These are phyloP conservation scores for Anthopleura xanthogrammica DNA, from an alignment of 92 coral and sea anemone species.

Conservation along the genomic window DNA sequence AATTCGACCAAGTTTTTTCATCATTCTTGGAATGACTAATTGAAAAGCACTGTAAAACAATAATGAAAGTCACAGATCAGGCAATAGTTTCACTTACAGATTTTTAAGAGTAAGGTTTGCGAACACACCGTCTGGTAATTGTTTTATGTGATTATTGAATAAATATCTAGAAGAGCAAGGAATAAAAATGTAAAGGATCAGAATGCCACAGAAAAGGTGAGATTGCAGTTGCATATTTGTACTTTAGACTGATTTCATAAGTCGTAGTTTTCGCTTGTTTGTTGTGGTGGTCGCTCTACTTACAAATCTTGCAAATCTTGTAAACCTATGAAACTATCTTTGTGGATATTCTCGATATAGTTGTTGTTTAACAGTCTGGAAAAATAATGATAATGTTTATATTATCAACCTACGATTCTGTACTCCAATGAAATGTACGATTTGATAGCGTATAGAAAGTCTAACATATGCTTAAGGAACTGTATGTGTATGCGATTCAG, in stretches of 20 bases:
- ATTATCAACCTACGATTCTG: too few species aligned
- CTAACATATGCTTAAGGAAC: too few species aligned
- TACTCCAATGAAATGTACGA: too few species aligned
- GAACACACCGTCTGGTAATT: slow-evolving; percentile 4
- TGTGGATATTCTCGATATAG: neutral
- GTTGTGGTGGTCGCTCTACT: too few species aligned
- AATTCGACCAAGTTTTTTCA: too few species aligned
- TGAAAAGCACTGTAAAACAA: too few species aligned
- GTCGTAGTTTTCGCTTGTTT: too few species aligned
- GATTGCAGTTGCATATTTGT: neutral
- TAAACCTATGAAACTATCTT: neutral
- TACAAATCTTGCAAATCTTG: neutral
- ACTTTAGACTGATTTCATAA: too few species aligned
- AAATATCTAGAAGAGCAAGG: neutral
- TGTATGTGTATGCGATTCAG: neutral
- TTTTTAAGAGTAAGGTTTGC: neutral
- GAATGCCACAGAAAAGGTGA: too few species aligned
- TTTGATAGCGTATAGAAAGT: too few species aligned
- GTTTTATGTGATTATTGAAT: neutral
- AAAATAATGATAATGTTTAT: neutral
- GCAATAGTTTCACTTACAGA: neutral
- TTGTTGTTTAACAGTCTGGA: neutral
- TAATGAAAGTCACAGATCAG: neutral
- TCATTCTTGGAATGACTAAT: too few species aligned
- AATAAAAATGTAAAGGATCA: neutral